Evolutionary conservation across 2,113 vertebrate genomes (phyloP).

Genomic region (Nothoprocta pentlandii): DNA sequence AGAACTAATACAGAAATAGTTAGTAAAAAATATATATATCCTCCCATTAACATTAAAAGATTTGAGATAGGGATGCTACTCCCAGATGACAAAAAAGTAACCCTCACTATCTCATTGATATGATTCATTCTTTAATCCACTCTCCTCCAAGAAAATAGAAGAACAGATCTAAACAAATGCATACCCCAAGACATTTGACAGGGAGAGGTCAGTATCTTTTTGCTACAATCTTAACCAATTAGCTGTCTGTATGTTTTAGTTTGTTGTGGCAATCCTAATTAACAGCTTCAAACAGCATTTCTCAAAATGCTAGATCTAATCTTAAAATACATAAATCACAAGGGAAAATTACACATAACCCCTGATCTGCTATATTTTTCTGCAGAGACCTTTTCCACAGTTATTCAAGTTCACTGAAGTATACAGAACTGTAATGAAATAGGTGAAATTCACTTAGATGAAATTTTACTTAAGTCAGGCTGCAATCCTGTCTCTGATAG

Average conservation of each 20-base stretch:
- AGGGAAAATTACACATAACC: background rate
- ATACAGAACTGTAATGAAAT: background rate
- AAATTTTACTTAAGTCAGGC: background rate
- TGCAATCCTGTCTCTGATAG: background rate
- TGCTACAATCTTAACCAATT: conserved; percentile 15
- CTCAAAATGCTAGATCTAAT: conserved; percentile 16
- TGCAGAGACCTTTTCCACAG: background rate
- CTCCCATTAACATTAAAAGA: background rate
- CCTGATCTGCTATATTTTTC: background rate
- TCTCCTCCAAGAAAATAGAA: background rate
- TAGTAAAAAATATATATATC: background rate
- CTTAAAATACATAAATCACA: background rate
- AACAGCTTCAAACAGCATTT: conserved; percentile 19
- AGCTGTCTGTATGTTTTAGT: background rate
- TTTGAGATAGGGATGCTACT: background rate
- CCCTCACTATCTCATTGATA: background rate
- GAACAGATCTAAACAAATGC: background rate
- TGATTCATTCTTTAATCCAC: background rate
- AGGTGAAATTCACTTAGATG: background rate
- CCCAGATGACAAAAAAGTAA: background rate
- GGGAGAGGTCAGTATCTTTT: background rate
- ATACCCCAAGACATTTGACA: background rate
- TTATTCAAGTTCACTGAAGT: background rate
- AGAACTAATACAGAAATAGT: background rate
- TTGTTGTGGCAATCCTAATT: conserved; percentile 22